Conservation (phyloP, 2,113 vertebrate species). For the Ammodytes dubius region DNA sequence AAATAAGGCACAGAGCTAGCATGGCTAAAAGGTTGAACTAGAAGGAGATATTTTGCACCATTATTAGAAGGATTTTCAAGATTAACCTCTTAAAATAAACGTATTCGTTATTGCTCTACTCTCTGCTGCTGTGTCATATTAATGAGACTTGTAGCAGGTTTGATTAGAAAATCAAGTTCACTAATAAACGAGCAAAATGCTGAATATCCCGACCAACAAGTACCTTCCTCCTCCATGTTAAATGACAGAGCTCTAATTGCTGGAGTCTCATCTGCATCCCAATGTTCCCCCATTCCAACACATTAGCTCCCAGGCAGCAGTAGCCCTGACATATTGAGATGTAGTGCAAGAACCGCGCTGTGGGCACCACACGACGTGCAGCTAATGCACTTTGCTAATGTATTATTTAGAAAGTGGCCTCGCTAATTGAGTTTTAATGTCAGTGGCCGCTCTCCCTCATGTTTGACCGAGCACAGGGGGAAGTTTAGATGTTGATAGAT, state of each 20-base stretch:
- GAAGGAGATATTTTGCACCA: background rate
- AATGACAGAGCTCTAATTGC: conserved; percentile 60
- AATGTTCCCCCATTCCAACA: conserved; percentile 54
- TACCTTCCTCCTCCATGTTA: conserved; percentile 14
- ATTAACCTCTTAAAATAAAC: background rate
- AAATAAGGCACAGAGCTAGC: background rate
- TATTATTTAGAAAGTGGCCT: conserved; percentile 85
- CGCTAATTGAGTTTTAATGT: conserved; percentile 88
- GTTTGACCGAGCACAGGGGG: conserved; percentile 74
- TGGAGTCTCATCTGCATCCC: conserved; percentile 62
- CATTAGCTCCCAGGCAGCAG: conserved; percentile 66
- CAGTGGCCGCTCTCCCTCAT: conserved; percentile 79
- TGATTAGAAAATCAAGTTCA: conserved; percentile 6
- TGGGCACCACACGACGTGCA: conserved; percentile 69
- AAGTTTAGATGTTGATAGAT: conserved; percentile 84
- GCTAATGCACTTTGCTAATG: conserved; percentile 85
- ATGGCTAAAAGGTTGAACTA: background rate
- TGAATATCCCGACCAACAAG: conserved; percentile 5
- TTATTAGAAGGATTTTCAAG: background rate
- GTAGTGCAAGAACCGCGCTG: conserved; percentile 67
- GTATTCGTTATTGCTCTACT: background rate
- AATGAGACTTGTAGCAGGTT: conserved; percentile 20
- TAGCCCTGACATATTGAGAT: conserved; percentile 81
- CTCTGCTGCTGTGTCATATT: background rate
- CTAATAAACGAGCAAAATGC: background rate